A percentile compares a stretch with the other conserved stretches of the same genome.
Conservation (phyloP, 2,797 vertebrate species). For the Petrocephalus sullivani region DNA sequence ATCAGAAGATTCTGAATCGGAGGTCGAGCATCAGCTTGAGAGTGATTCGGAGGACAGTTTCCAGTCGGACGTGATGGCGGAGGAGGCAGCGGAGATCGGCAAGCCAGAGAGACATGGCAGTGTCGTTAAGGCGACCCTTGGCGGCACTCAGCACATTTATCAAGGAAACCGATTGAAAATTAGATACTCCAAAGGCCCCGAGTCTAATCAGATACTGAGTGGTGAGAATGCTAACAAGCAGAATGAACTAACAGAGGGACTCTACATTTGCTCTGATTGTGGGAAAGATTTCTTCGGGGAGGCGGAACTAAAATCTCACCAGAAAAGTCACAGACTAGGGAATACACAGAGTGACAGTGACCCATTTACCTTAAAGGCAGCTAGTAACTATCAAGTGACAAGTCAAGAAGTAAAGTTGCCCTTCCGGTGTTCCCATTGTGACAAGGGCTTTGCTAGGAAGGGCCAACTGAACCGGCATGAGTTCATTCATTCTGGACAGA, state of each 20-base stretch:
- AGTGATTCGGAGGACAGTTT: background rate
- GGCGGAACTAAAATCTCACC: slow-evolving; percentile 6
- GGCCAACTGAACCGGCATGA: slow-evolving; percentile 5
- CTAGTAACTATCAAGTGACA: background rate
- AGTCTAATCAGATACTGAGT: background rate
- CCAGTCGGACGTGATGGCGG: background rate
- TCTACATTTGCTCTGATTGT: slow-evolving; percentile 17
- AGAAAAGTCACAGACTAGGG: background rate
- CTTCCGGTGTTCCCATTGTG: background rate
- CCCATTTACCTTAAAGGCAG: background rate
- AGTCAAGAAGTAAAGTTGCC: background rate
- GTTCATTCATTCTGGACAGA: slow-evolving; percentile 16
- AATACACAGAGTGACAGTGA: background rate
- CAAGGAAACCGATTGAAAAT: background rate
- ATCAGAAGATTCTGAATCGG: background rate
- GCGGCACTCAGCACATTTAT: background rate
- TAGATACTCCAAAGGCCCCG: background rate
- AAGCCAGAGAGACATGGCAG: background rate
- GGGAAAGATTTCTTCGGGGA: slow-evolving; percentile 23
- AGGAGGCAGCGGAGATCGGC: background rate
- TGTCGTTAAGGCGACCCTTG: background rate
- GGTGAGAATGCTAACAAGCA: background rate
- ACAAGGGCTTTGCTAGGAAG: slow-evolving; percentile 16
- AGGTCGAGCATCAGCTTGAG: background rate
- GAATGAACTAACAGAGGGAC: background rate